phyloP scores from a whole-genome alignment of 2,888 invertebrate species.

The Empis stercorea region DNA sequence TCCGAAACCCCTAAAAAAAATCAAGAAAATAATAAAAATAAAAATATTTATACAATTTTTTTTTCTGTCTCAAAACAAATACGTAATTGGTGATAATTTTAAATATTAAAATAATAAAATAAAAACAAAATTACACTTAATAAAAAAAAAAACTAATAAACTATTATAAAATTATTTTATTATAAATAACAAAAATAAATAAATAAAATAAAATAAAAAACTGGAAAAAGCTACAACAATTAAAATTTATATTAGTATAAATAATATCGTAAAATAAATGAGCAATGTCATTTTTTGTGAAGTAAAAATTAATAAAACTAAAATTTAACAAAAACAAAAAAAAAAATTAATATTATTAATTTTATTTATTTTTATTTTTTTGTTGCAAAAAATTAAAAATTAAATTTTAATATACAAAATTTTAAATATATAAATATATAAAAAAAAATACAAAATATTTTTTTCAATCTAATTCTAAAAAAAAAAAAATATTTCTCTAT shows the following conservation, averaged over 20 bases:
- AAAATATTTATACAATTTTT: background rate
- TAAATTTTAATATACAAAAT: background rate
- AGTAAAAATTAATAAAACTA: background rate
- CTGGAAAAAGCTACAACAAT: no score
- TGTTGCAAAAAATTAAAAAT: no score
- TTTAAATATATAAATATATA: background rate
- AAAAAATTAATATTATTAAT: background rate
- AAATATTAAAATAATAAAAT: background rate
- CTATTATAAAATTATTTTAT: background rate
- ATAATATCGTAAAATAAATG: background rate
- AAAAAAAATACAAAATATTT: background rate
- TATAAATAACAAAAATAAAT: no score
- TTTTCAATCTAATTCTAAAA: background rate
- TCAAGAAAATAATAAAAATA: background rate
- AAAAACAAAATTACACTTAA: background rate
- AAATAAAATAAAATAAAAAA: no score
- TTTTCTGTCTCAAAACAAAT: background rate
- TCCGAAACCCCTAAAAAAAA: no score
- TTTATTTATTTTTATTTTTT: background rate
- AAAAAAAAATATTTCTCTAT: no score
- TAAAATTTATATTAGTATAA: background rate
- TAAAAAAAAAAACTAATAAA: background rate
- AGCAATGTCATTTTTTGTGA: background rate
- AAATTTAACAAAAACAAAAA: background rate
- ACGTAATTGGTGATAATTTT: background rate